Percentiles rank a stretch among this genome's conserved stretches.
Conservation (phyloP, 35 echinoderm and acorn worm genomes). For the Diadema setosum region DNA sequence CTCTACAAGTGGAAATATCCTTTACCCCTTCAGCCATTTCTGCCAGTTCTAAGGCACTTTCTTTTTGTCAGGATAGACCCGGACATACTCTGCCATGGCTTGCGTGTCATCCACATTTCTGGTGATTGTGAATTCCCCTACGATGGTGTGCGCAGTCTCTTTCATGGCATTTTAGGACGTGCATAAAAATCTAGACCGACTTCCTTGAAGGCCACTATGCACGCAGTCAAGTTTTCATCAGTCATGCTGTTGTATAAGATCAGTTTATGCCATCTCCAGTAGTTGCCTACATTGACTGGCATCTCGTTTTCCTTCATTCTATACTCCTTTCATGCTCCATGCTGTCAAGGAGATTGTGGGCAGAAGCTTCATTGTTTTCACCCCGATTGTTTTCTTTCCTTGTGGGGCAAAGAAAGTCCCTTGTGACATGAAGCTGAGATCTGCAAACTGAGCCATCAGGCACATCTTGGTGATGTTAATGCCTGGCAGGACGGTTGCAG, state of each 20-base stretch:
- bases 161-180: conserved; percentile 3
- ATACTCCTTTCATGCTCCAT: conserved; percentile 3
- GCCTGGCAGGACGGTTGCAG: background rate
- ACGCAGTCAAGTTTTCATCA: conserved; percentile 42
- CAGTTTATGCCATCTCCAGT: background rate
- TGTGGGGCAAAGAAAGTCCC: background rate
- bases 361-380: conserved; percentile 24
- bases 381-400: conserved; percentile 7
- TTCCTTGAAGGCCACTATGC: conserved; percentile 33
- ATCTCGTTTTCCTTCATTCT: background rate
- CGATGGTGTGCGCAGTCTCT: background rate
- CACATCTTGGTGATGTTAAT: background rate
- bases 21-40: background rate
- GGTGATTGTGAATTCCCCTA: background rate
- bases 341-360: background rate
- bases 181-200: conserved; percentile 28
- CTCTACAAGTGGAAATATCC: background rate
- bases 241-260: conserved; percentile 40
- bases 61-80: conserved; percentile 29
- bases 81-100: background rate
- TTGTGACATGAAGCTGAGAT: background rate
- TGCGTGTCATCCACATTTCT: background rate
- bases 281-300: background rate
- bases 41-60: background rate
- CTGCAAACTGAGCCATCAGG: background rate